Percentiles rank a stretch among this genome's conserved stretches.
Evolutionary conservation across 2,797 vertebrate genomes (phyloP).

Genomic region (Hydrolagus colliei): DNA sequence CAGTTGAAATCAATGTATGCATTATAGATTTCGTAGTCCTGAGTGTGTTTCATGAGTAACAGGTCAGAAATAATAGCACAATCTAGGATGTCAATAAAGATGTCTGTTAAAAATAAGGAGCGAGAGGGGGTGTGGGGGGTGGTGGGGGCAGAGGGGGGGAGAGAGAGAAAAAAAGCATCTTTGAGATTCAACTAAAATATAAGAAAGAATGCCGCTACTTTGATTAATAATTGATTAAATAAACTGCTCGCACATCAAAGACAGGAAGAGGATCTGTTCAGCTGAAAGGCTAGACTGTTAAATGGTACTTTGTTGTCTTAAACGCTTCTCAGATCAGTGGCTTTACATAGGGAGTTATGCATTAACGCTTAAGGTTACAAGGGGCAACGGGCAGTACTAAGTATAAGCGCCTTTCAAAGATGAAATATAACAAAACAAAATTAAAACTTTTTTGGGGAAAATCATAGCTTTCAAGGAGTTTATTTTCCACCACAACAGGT

Average conservation of each 20-base stretch:
- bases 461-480: neutral
- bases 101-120: slow-evolving; percentile 67
- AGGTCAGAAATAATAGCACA: slow-evolving; percentile 31
- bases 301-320: slow-evolving; percentile 97
- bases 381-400: slow-evolving; percentile 52
- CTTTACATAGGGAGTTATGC: slow-evolving; percentile 49
- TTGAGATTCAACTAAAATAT: slow-evolving; percentile 85
- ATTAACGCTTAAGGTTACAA: slow-evolving; percentile 52
- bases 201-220: slow-evolving; percentile 78
- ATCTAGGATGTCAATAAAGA: slow-evolving; percentile 53
- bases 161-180: slow-evolving; percentile 55
- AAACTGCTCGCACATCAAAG: slow-evolving; percentile 86
- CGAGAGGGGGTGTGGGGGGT: slow-evolving; percentile 32
- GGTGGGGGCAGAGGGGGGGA: too few relatives aligned
- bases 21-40: slow-evolving; percentile 29
- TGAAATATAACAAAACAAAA: slow-evolving; percentile 52
- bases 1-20: slow-evolving; percentile 32
- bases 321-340: slow-evolving; percentile 69
- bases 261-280: slow-evolving; percentile 85
- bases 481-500: neutral
- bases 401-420: slow-evolving; percentile 52
- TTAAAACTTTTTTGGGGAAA: slow-evolving; percentile 35
- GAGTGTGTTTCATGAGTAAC: slow-evolving; percentile 24
- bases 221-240: slow-evolving; percentile 99
- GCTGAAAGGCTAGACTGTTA: slow-evolving; percentile 79